A percentile compares a stretch with the other conserved stretches of the same genome.
These are phyloP conservation scores for Saguinus midas DNA, from an alignment of 2,113 vertebrate species.

Conservation along the genomic window DNA sequence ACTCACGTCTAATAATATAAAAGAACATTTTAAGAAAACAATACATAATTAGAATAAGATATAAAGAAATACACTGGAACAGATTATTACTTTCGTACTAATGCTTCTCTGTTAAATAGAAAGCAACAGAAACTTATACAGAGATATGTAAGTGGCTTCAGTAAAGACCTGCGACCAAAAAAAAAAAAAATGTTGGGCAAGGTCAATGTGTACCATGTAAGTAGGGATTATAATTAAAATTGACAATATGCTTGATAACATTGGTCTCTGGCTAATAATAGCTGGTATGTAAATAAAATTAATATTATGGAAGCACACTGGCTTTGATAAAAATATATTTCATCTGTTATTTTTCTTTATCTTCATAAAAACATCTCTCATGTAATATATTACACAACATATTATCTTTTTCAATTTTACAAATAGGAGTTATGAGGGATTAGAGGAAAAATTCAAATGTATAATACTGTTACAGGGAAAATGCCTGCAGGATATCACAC, in stretches of 20 bases:
- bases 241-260: not conserved
- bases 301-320: conserved; percentile 16
- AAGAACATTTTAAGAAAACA: conserved; percentile 35
- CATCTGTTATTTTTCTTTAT: conserved; percentile 31
- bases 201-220: not conserved
- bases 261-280: conserved; percentile 42
- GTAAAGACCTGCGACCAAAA: not conserved
- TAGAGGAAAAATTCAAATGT: not conserved
- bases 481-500: not conserved
- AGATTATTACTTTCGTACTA: not conserved
- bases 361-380: conserved; percentile 16
- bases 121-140: not conserved
- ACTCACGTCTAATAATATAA: not conserved
- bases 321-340: conserved; percentile 41
- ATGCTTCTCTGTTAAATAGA: conserved; percentile 8
- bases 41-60: not conserved
- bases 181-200: not conserved
- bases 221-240: conserved; percentile 56
- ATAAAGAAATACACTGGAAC: not conserved
- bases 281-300: conserved; percentile 47
- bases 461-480: conserved; percentile 3
- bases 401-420: conserved; percentile 48
- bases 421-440: not conserved
- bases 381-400: not conserved
- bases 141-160: conserved; percentile 11